Base-by-base conservation (phyloP, 1,140 invertebrate genomes). In the Hycleus cichorii region DNA sequence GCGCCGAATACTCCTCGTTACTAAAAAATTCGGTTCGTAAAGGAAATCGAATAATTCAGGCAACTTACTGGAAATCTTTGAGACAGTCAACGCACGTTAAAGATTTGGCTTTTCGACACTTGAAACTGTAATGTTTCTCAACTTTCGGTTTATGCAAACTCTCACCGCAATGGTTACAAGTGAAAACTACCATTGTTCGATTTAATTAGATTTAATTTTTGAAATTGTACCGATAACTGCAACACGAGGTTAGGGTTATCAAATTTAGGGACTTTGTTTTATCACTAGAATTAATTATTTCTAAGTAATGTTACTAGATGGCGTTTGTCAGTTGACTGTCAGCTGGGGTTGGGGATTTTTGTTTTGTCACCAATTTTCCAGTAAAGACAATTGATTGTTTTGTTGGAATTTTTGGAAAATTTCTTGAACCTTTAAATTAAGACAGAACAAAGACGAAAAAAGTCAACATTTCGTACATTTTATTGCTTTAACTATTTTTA, bases 31-130 rank as follows among this genome's bases (percentile, higher is more conserved):
- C 25, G 18, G 45, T n/a, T 55, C 49, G 32, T 32, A 32, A 45
- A 49, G 57, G 42, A 40, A 49, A 48, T 38, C 8, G 1, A 39
- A n/a, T 42, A 55, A 49, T n/a, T 54, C 25, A 61, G 59, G 56
- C 40, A 55, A 77, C 74, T 81, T 78, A 91, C 89, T 80, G 73
- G 76, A 91, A 93, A 76, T 93, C 91, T 75, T 91, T 91, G 5
- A 88, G 83, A 75, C 93, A 97, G 71, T 97, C 94, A 66, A 95
- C 87, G 74, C 94, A 97, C 1, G 86, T 85, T 11, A 95, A 74
- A 66, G 79, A 80, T 60, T 81, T 74, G 18, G 74, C 65, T 2
- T 69, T 73, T 39, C 79, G 63, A 51, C 73, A 74, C 18, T 50
- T 47, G 50, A 81, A 82, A 57, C 82, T 81, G 73, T 94, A 94